Percentiles rank a stretch among this genome's conserved stretches.
Conservation (phyloP, 2,797 vertebrate species). For the Onychomys torridus region DNA sequence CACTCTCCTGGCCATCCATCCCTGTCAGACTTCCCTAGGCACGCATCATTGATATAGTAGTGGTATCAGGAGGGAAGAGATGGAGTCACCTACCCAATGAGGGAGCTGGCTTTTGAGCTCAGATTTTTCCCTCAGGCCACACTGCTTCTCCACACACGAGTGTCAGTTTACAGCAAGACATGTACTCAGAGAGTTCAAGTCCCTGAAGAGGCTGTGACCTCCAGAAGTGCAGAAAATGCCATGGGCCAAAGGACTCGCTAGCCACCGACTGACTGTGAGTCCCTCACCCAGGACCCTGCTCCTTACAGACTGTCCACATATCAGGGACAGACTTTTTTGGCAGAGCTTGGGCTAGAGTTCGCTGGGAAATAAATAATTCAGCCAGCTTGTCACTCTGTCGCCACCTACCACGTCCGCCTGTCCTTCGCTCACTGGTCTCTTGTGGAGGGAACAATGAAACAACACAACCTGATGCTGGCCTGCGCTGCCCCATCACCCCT, state of each 20-base stretch:
- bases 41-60: not conserved
- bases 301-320: not conserved
- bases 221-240: not conserved
- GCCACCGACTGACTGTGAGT: no score
- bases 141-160: not conserved
- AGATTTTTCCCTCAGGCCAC: not conserved
- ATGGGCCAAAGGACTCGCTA: not conserved
- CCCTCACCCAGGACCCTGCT: not conserved
- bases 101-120: not conserved
- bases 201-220: not conserved
- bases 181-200: not conserved
- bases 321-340: not conserved
- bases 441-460: not conserved
- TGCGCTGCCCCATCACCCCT: accelerated
- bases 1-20: not conserved
- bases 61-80: not conserved
- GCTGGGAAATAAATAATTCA: not conserved
- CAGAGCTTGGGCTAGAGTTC: not conserved
- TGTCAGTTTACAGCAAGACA: not conserved
- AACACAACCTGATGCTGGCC: not conserved
- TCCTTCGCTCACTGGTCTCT: not conserved
- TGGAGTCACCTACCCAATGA: not conserved
- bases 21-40: not conserved
- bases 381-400: not conserved
- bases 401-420: not conserved